Evolutionary conservation across 64 coral and sea anemone genomes (phyloP).

Genomic region (Actinia tenebrosa): DNA sequence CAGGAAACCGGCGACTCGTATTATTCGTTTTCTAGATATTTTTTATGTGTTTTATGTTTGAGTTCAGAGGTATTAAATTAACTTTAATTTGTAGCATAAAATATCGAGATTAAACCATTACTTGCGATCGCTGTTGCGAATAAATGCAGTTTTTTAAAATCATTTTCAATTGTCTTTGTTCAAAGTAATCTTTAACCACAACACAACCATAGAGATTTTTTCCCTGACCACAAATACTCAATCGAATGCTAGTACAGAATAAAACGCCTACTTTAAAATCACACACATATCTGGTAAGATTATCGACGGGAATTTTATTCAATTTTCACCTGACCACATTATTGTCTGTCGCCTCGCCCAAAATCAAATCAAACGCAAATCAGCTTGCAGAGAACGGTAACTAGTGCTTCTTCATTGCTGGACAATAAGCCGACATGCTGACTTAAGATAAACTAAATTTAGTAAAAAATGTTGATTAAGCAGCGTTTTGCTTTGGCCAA

Average conservation of each 20-base stretch:
- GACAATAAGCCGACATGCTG: background rate
- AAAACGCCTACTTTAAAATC: no score
- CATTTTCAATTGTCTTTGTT: background rate
- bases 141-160: background rate
- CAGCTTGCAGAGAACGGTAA: background rate
- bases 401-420: background rate
- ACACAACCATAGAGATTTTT: no score
- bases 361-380: background rate
- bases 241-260: no score
- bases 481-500: background rate
- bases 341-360: no score
- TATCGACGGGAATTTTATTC: no score
- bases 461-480: background rate
- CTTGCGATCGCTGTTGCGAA: background rate
- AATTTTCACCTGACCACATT: no score
- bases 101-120: background rate
- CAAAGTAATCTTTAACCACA: no score
- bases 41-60: background rate
- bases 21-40: background rate
- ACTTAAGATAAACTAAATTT: background rate
- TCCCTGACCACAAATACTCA: no score
- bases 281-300: no score
- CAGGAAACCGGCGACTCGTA: background rate
- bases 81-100: background rate
- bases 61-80: background rate